A percentile compares a stretch with the other conserved stretches of the same genome.
These are phyloP conservation scores for Thryonomys swinderianus DNA, from an alignment of 2,113 vertebrate species.

Conservation along the genomic window DNA sequence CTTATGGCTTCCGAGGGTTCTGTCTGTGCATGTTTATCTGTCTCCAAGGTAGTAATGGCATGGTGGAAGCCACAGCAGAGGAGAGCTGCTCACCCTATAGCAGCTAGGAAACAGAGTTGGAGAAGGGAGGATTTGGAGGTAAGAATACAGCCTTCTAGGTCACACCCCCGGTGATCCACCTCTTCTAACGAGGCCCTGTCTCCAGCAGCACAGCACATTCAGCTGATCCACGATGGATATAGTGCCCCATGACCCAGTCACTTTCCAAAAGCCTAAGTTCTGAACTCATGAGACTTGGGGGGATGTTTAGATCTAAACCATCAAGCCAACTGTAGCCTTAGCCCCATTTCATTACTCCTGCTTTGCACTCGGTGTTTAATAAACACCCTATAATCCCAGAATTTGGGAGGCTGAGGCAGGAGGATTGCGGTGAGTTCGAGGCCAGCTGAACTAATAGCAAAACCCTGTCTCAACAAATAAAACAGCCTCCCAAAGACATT, in stretches of 20 bases:
- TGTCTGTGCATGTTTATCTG: not conserved
- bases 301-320: not conserved
- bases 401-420: no score
- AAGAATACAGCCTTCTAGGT: not conserved
- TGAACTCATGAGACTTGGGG: not conserved
- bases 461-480: no score
- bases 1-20: not conserved
- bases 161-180: not conserved
- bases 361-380: not conserved
- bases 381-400: not conserved
- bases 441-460: no score
- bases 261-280: not conserved
- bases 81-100: not conserved
- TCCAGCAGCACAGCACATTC: not conserved
- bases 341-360: not conserved
- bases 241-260: not conserved
- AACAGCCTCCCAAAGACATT: not conserved
- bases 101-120: not conserved
- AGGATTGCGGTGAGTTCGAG: no score
- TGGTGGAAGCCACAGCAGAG: not conserved
- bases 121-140: not conserved
- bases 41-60: not conserved
- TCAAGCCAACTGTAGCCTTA: not conserved
- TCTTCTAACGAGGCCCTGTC: not conserved
- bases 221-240: not conserved